Percentiles rank a stretch among this genome's conserved stretches.
Evolutionary conservation across 2,888 invertebrate genomes (phyloP).

Genomic region (Barypeithes pellucidus): DNA sequence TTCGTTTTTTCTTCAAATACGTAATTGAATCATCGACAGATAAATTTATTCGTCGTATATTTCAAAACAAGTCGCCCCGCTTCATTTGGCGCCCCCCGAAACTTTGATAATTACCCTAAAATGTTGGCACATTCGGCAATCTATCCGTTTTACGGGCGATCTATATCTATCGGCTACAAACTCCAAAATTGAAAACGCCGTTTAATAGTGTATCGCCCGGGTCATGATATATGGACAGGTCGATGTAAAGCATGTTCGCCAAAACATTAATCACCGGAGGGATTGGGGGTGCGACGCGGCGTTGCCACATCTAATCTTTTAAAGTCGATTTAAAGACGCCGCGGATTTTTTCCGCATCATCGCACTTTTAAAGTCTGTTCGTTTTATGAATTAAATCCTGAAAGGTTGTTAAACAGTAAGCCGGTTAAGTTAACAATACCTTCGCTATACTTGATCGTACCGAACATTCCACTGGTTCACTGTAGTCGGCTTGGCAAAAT

Average conservation of each 20-base stretch:
- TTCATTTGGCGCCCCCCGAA: slow-evolving; percentile 6
- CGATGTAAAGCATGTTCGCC: slow-evolving; percentile 68
- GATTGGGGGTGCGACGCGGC: slow-evolving; percentile 22
- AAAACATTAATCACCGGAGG: slow-evolving; percentile 67
- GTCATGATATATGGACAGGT: slow-evolving; percentile 67
- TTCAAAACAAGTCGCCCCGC: neutral
- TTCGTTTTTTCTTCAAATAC: too few species aligned
- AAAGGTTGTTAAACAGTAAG: too few species aligned
- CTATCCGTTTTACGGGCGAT: slow-evolving; percentile 42
- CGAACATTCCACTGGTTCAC: too few species aligned
- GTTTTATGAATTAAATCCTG: too few species aligned
- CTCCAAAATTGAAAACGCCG: slow-evolving; percentile 60
- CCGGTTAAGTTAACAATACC: too few species aligned
- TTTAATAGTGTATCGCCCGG: slow-evolving; percentile 62
- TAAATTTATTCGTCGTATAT: neutral
- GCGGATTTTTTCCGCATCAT: too few species aligned
- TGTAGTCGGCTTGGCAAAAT: too few species aligned
- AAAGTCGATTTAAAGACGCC: too few species aligned
- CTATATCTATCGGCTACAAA: slow-evolving; percentile 54
- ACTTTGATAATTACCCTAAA: slow-evolving; percentile 50
- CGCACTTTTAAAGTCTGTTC: too few species aligned
- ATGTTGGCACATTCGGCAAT: slow-evolving; percentile 43
- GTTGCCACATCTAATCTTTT: slow-evolving; percentile 24
- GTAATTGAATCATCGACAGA: too few species aligned
- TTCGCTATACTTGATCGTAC: too few species aligned